Base-by-base conservation (phyloP, 1,140 invertebrate genomes). In the Lordiphosa mommai region DNA sequence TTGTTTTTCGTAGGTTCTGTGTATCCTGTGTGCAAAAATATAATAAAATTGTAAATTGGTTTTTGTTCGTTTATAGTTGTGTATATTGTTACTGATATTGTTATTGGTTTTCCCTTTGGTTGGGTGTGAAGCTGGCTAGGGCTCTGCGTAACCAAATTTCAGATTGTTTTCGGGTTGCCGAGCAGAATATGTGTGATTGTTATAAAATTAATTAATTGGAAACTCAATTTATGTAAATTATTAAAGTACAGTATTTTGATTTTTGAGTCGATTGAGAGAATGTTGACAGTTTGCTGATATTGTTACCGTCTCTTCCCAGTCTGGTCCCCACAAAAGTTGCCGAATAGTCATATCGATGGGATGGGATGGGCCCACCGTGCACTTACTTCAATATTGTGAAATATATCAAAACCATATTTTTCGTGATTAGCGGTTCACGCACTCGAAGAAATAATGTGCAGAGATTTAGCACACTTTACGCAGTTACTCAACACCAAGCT, bases 31-130 rank as follows among this genome's bases (percentile, higher is more conserved):
- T 80, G 70, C 34, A 53, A 82, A 82, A 82, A 72, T 72, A 82
- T 82, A 82, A 82, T 82, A 82, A 82, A 82, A 82, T 76, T 76
- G 77, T 82, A 82, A 82, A 82, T 82, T 82, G 77, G 77, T 84
- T 82, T 82, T 72, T 70, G 59, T 77, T 69, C 77, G 69, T 77
- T 84, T 84, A 82, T 63, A 68, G 77, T 72, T 84, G 72, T 82
- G 61, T 72, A 76, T 84, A 76, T 71, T 72, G 63, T 67, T 72
- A 84, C 67, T 76, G 77, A 72, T 77, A 82, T 84, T 84, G 72
- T 77, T 84, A 84, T 82, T 77, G 77, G 71, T 40, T 69, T 23
- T 23, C 20, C 20, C 1, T 23, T 23, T 23, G 20, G 3, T 23
- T 61, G 59, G 67, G 58, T 43, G 59, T 77, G 61, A 57, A 47